phyloP scores from a whole-genome alignment of 2,113 vertebrate species.

The Empidonax traillii region DNA sequence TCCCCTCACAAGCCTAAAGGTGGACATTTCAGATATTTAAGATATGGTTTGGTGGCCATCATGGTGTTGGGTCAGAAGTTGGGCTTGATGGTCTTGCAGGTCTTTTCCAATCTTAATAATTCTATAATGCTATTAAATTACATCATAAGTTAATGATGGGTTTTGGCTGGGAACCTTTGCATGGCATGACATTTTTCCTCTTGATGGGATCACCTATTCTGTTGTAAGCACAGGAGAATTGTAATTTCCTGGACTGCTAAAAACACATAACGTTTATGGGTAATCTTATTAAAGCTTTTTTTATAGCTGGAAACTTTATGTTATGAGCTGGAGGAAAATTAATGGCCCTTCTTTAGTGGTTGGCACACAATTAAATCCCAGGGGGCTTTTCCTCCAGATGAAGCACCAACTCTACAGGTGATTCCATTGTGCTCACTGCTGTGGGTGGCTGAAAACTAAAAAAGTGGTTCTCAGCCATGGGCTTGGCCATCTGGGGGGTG shows the following conservation, averaged over 20 bases:
- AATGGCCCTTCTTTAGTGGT: neutral
- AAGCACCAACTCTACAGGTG: neutral
- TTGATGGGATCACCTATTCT: neutral
- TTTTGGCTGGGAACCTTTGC: neutral
- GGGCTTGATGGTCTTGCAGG: neutral
- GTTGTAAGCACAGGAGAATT: neutral
- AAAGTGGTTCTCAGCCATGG: neutral
- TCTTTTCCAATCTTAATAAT: neutral
- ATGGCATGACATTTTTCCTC: neutral
- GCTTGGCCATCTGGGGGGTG: neutral
- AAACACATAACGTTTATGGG: slow-evolving; percentile 3
- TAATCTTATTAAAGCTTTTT: slow-evolving; percentile 25
- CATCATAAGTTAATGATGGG: rapidly evolving
- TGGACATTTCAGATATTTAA: no score
- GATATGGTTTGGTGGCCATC: neutral
- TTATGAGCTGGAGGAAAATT: slow-evolving; percentile 8
- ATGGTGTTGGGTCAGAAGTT: neutral
- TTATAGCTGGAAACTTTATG: neutral
- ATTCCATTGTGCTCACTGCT: neutral
- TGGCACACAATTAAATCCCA: neutral
- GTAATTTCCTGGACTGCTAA: neutral
- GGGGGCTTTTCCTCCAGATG: neutral
- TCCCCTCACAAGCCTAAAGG: no score
- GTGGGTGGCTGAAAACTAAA: neutral
- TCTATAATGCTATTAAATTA: neutral